These are phyloP conservation scores for Naja naja DNA, from an alignment of 2,113 vertebrate species.

Conservation along the genomic window DNA sequence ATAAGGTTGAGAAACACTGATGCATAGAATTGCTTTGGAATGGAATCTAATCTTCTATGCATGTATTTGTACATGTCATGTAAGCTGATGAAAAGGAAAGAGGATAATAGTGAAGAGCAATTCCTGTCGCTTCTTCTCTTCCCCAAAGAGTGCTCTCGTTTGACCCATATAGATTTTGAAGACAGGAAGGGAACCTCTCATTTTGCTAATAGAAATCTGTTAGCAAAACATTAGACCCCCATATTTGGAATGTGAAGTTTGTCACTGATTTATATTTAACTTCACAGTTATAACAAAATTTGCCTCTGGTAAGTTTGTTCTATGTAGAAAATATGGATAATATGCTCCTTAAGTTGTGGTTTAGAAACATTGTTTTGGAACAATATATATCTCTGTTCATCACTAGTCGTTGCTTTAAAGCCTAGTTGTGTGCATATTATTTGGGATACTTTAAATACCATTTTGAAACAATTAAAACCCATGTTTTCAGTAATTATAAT, in stretches of 20 bases:
- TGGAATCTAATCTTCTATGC: background rate
- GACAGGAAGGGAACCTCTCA: background rate
- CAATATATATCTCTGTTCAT: background rate
- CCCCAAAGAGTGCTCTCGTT: background rate
- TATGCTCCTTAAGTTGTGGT: background rate
- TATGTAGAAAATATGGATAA: constrained; percentile 31
- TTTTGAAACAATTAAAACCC: constrained; percentile 18
- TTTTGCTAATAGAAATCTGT: background rate
- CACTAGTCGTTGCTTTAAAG: constrained; percentile 4
- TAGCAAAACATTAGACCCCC: background rate
- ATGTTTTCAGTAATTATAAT: constrained; percentile 14
- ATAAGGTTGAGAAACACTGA: too few relatives aligned
- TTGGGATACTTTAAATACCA: background rate
- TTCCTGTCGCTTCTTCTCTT: background rate
- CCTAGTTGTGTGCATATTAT: constrained; percentile 12
- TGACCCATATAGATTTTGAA: background rate
- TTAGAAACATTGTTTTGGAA: background rate
- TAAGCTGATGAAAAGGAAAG: background rate
- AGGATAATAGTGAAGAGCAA: background rate
- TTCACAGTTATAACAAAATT: background rate
- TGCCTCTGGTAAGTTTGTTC: constrained; percentile 25
- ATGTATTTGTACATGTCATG: background rate
- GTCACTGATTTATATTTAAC: background rate
- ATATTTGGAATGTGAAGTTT: background rate
- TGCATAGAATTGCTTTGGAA: background rate